Conservation (phyloP, 2,797 vertebrate species). For the Peromyscus aztecus region DNA sequence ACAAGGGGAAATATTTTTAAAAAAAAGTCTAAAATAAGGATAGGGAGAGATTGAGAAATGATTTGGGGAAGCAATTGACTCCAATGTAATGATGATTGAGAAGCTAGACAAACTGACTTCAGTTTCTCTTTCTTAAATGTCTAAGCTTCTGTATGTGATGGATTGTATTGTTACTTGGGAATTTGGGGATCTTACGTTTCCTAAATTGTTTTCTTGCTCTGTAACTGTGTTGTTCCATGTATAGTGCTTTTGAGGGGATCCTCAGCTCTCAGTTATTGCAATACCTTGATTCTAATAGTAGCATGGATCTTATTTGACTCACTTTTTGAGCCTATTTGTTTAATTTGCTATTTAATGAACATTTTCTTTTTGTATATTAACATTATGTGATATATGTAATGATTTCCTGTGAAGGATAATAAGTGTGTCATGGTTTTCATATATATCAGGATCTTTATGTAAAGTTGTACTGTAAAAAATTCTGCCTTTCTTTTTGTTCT, state of each 20-base stretch:
- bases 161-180: background rate
- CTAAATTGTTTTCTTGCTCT: background rate
- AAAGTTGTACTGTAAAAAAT: background rate
- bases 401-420: slow-evolving; percentile 20
- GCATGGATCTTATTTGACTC: background rate
- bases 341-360: background rate
- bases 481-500: background rate
- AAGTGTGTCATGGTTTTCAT: background rate
- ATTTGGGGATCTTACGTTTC: slow-evolving; percentile 34
- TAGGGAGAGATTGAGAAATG: background rate
- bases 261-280: background rate
- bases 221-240: background rate
- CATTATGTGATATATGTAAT: background rate
- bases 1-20: background rate
- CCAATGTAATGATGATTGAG: background rate
- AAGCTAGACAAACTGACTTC: background rate
- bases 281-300: background rate
- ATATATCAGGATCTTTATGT: background rate
- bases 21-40: background rate
- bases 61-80: background rate
- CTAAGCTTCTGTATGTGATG: background rate
- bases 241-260: background rate
- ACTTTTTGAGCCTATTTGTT: background rate
- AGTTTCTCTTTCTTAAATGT: background rate
- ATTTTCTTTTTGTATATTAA: slow-evolving; percentile 39